Evolutionary conservation across 2,113 vertebrate species (phyloP).

Genomic region (Climacteris rufus): DNA sequence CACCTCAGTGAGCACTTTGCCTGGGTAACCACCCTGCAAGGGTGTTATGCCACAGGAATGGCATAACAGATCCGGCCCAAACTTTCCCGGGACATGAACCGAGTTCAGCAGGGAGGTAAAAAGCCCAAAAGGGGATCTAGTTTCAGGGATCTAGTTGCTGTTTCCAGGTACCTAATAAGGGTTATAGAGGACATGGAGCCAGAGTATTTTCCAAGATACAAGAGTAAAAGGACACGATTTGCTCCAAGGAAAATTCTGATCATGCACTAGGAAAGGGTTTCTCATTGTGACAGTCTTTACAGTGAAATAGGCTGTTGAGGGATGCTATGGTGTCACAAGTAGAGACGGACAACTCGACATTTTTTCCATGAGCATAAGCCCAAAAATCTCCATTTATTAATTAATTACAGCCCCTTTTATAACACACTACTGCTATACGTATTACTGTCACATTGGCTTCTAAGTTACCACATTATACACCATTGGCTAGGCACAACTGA

Average conservation of each 20-base stretch:
- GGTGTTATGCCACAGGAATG: too few relatives aligned
- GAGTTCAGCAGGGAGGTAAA: neutral
- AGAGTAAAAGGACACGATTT: neutral
- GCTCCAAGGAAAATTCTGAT: neutral
- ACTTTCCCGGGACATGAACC: neutral
- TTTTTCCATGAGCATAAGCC: too few relatives aligned
- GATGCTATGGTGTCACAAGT: too few relatives aligned
- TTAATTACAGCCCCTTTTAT: too few relatives aligned
- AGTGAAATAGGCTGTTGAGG: neutral
- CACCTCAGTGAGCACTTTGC: neutral
- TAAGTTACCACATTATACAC: too few relatives aligned
- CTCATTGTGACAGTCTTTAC: neutral
- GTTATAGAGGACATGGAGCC: neutral
- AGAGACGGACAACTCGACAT: too few relatives aligned
- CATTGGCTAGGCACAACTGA: too few relatives aligned
- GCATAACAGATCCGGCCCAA: accelerated
- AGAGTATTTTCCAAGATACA: neutral
- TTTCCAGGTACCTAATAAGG: neutral
- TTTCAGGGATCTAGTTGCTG: neutral
- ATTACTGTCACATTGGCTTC: too few relatives aligned
- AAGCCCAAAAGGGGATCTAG: neutral
- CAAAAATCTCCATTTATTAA: too few relatives aligned
- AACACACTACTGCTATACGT: too few relatives aligned
- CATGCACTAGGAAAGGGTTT: neutral
- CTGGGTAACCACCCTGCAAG: neutral